These are phyloP conservation scores for Acanthochromis polyacanthus DNA, from an alignment of 2,113 vertebrate species.

Conservation along the genomic window DNA sequence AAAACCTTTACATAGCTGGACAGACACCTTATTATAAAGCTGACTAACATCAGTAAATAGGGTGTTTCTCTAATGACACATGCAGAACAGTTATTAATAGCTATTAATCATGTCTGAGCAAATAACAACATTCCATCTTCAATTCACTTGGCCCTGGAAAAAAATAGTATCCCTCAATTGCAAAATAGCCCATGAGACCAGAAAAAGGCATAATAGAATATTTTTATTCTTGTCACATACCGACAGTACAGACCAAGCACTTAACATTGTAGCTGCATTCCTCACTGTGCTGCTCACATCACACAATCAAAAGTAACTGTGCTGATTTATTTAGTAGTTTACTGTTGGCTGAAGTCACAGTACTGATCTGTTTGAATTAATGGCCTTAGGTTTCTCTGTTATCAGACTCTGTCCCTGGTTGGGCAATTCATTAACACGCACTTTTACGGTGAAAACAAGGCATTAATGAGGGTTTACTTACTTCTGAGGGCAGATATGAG, in stretches of 20 bases:
- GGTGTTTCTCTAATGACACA: too few relatives aligned
- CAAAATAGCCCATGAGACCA: too few relatives aligned
- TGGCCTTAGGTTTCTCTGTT: conserved; percentile 30
- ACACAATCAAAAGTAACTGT: not conserved
- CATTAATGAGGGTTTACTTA: conserved; percentile 78
- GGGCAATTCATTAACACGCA: not conserved
- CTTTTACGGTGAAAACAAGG: not conserved
- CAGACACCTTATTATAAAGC: too few relatives aligned
- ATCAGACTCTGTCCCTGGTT: not conserved
- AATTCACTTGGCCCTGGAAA: too few relatives aligned
- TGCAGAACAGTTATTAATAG: too few relatives aligned
- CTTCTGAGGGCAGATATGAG: conserved; percentile 93
- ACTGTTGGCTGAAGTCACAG: not conserved
- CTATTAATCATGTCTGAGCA: too few relatives aligned
- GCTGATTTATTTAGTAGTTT: not conserved
- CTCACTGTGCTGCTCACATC: not conserved
- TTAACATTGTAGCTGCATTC: conserved; percentile 8
- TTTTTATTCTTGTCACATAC: not conserved
- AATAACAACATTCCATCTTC: too few relatives aligned
- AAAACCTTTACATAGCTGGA: not conserved
- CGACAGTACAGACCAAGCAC: not conserved
- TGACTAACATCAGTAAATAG: too few relatives aligned
- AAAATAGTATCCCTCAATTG: too few relatives aligned
- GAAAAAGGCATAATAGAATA: too few relatives aligned
- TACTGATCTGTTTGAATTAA: conserved; percentile 7